phyloP scores from a whole-genome alignment of 2,797 vertebrate genomes.

The Cuniculus paca region DNA sequence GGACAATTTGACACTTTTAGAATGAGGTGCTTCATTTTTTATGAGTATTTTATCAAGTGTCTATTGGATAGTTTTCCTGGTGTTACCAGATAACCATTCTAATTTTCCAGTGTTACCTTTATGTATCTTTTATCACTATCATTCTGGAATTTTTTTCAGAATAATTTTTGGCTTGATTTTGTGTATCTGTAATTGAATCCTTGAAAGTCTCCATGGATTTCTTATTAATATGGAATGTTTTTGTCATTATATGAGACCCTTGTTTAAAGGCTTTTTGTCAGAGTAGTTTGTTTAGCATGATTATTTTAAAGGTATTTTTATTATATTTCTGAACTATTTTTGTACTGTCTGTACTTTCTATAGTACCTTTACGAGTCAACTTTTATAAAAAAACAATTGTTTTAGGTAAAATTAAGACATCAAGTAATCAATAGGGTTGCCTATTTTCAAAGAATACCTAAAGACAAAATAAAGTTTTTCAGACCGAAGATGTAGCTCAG shows the following conservation, averaged over 20 bases:
- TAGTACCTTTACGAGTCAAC: neutral
- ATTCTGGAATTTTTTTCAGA: slow-evolving; percentile 27
- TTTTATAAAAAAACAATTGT: neutral
- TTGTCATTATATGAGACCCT: neutral
- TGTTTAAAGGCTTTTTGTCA: neutral
- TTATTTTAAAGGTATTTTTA: slow-evolving; percentile 3
- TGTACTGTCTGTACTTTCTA: neutral
- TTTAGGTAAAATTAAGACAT: neutral
- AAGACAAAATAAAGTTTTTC: neutral
- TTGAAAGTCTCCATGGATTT: neutral
- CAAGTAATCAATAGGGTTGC: neutral
- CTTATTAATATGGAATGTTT: neutral
- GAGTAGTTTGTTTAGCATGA: neutral
- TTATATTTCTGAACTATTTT: slow-evolving; percentile 25
- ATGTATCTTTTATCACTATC: neutral
- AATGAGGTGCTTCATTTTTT: neutral
- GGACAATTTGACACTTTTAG: neutral
- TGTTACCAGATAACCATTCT: neutral
- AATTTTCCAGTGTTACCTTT: neutral
- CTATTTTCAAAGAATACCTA: neutral
- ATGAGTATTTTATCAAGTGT: neutral
- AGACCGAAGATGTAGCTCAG: neutral
- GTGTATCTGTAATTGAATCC: neutral
- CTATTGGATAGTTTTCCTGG: neutral
- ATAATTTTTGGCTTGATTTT: neutral